Conservation (phyloP, 1,140 invertebrate genomes). For the Halesus radiatus region DNA sequence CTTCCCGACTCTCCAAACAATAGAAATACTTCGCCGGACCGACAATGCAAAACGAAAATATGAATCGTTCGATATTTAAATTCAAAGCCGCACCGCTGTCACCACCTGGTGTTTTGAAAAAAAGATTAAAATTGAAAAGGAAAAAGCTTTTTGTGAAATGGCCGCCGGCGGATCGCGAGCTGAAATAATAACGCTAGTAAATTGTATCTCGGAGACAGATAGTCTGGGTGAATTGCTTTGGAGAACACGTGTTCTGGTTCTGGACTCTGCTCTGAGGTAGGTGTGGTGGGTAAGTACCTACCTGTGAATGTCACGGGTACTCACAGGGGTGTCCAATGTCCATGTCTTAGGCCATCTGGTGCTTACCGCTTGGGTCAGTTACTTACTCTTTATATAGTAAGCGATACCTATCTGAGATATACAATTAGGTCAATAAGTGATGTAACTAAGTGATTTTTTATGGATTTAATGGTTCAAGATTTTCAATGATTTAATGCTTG, state of each 20-base stretch:
- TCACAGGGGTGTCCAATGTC: slow-evolving; percentile 5
- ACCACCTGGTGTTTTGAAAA: slow-evolving; percentile 31
- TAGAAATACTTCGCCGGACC: slow-evolving; percentile 1
- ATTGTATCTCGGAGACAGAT: slow-evolving; percentile 54
- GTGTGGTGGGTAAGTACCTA: too few relatives aligned
- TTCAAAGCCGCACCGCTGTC: slow-evolving; percentile 27
- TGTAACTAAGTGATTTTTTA: too few relatives aligned
- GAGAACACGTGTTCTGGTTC: slow-evolving; percentile 48
- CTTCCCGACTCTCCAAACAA: neutral
- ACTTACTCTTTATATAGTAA: too few relatives aligned
- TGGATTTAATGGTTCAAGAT: too few relatives aligned
- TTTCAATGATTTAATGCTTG: too few relatives aligned
- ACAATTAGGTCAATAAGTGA: too few relatives aligned
- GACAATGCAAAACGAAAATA: slow-evolving; percentile 20
- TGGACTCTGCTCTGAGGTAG: neutral
- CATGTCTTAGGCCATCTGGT: neutral
- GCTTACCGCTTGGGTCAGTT: too few relatives aligned
- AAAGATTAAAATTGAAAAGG: slow-evolving; percentile 26
- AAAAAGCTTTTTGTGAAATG: slow-evolving; percentile 18
- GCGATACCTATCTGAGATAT: too few relatives aligned
- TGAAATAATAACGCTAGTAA: slow-evolving; percentile 43
- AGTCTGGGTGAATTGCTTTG: slow-evolving; percentile 42
- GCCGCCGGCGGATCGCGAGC: slow-evolving; percentile 14
- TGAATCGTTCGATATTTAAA: slow-evolving; percentile 40
- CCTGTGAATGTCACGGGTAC: neutral